phyloP scores from a whole-genome alignment of 2,797 vertebrate species.

The Fistularia tabacaria region DNA sequence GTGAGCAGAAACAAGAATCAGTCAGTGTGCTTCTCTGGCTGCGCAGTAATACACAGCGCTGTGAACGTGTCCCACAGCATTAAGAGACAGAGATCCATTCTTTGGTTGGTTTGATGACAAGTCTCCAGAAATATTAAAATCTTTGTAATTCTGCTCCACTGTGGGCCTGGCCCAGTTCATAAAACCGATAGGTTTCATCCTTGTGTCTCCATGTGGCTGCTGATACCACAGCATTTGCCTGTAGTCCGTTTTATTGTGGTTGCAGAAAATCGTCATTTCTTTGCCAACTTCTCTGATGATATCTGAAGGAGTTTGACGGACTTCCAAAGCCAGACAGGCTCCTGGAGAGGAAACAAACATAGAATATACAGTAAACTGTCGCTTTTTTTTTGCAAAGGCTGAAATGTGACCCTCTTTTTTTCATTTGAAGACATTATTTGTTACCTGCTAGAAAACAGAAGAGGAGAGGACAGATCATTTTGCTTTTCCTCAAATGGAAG shows the following conservation, averaged over 20 bases:
- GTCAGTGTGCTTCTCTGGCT: constrained; percentile 27
- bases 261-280: constrained; percentile 29
- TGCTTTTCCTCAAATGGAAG: background rate
- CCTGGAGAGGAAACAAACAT: background rate
- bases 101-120: constrained; percentile 2
- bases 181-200: constrained; percentile 24
- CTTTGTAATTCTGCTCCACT: background rate
- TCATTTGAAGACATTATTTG: constrained; percentile 5
- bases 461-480: constrained; percentile 6
- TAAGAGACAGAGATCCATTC: constrained; percentile 7
- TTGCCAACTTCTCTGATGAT: background rate
- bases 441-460: constrained; percentile 16
- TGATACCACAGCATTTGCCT: constrained; percentile 37
- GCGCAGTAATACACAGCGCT: constrained; percentile 40
- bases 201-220: constrained; percentile 9
- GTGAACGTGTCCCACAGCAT: background rate
- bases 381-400: background rate
- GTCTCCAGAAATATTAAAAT: constrained; percentile 11
- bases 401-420: background rate
- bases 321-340: constrained; percentile 24
- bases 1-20: background rate
- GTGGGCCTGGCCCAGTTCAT: background rate
- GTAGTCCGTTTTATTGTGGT: constrained; percentile 28
- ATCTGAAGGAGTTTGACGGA: constrained; percentile 25
- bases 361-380: background rate